Evolutionary conservation across 1,140 invertebrate genomes (phyloP), one percentile per base, ranked within the genome.

Genomic region (Tetramorium simillimum): DNA sequence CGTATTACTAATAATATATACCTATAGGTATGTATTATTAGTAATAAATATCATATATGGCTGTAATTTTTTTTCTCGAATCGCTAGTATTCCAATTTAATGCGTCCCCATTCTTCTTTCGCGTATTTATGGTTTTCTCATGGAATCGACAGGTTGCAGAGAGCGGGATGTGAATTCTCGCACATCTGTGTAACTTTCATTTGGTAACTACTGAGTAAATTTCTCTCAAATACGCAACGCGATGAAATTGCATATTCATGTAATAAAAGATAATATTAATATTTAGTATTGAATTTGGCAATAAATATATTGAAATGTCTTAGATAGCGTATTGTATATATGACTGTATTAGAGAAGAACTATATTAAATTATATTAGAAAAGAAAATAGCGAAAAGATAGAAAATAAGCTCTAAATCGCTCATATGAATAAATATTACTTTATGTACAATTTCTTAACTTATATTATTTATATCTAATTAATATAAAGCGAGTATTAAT

Each of bases 121-220:
- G 5, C 28, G 7, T 69, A 63, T n/a, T 33, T 51, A 53, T 10
- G 33, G 9, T 67, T 16, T 53, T 0, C 16, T 70, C 16, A 14
- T 16, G 21, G 56, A 78, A 88, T 77, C 65, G 86, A 80, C 28
- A 70, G 65, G 16, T 69, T 56, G 77, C 33, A 18, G 40, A 14
- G 18, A 69, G n/a, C 9, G 46, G 28, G 18, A 78, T 51, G 37
- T 28, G 75, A 65, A 60, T 85, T 88, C 56, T 88, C 73, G 72
- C 69, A 18, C 49, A 58, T 49, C 63, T 85, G 12, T 65, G 28
- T 75, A 85, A 88, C 86, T 85, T 85, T 85, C 86, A 76, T 88
- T 85, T 56, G 21, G 53, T 78, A 63, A 77, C 28, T 49, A 56
- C 5, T n/a, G 24, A 56, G 40, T 46, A 62, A 85, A 88, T 77